Percentiles rank a stretch among this genome's conserved stretches.
Conservation (phyloP, 35 echinoderm and acorn worm species). For the Stichopus chloronotus region DNA sequence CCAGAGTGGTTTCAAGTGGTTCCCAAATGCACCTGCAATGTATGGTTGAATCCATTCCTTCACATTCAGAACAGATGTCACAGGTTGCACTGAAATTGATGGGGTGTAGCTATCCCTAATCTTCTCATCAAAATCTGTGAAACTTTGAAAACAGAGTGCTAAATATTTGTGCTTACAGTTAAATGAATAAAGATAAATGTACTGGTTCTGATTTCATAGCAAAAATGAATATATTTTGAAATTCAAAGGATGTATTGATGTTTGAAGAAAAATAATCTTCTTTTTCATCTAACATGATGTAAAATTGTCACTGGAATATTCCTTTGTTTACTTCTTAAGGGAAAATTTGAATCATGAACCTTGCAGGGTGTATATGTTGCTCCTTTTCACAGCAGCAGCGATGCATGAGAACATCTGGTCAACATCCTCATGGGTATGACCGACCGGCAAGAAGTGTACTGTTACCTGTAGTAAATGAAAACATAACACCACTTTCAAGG, state of each 20-base stretch:
- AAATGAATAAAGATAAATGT: not conserved
- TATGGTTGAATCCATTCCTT: not conserved
- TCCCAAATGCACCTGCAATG: not conserved
- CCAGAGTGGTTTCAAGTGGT: not conserved
- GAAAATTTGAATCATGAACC: no score
- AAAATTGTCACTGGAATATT: no score
- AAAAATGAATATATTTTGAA: no score
- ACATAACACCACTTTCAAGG: no score
- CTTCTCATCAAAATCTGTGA: constrained; percentile 15
- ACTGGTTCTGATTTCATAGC: not conserved
- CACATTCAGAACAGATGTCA: constrained; percentile 11
- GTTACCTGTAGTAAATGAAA: not conserved
- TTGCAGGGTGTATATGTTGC: no score
- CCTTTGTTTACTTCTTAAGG: no score
- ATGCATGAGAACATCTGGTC: constrained; percentile 6
- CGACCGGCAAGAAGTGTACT: constrained; percentile 16
- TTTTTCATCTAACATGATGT: no score
- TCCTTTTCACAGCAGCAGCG: not conserved
- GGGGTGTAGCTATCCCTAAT: constrained; percentile 2
- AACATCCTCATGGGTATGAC: constrained; percentile 21
- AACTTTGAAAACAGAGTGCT: not conserved
- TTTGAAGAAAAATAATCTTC: no score
- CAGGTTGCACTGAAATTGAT: not conserved
- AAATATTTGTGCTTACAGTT: not conserved
- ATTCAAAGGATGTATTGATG: no score